Conservation (phyloP, 2,888 invertebrate species). For the Endotricha flammealis region DNA sequence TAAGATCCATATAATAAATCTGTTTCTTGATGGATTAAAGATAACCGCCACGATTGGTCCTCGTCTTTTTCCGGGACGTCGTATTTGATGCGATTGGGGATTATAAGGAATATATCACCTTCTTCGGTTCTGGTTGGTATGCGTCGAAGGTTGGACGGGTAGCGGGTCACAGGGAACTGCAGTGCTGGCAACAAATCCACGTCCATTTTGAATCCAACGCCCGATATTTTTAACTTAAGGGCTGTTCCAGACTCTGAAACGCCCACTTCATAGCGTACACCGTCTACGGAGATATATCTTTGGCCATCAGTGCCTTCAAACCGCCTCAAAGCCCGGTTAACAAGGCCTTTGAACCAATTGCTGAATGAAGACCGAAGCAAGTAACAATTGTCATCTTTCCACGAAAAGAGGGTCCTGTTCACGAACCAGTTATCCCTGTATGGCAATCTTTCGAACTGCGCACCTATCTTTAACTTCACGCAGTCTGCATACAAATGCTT, state of each 20-base stretch:
- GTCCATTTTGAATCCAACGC: conserved; percentile 46
- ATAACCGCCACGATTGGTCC: conserved; percentile 71
- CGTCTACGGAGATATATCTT: conserved; percentile 31
- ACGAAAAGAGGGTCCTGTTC: conserved; percentile 50
- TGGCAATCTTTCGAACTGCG: conserved; percentile 42
- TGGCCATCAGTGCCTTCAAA: conserved; percentile 20
- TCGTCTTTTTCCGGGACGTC: conserved; percentile 16
- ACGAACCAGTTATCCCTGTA: conserved; percentile 37
- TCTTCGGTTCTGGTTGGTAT: too few relatives aligned
- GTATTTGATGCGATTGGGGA: conserved; percentile 42
- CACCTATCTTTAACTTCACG: conserved; percentile 57
- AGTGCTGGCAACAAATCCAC: conserved; percentile 76
- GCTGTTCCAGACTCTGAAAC: conserved; percentile 71
- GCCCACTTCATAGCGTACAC: conserved; percentile 50
- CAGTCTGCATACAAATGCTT: conserved; percentile 59
- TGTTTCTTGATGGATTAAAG: conserved; percentile 74
- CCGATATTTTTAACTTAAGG: conserved; percentile 64
- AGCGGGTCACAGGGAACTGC: conserved; percentile 58
- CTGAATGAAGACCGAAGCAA: conserved; percentile 63
- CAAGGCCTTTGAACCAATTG: conserved; percentile 74
- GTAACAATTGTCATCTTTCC: conserved; percentile 57
- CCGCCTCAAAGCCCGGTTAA: conserved; percentile 53
- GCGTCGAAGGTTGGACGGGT: conserved; percentile 52
- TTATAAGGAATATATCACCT: conserved; percentile 2
- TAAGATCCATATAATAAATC: conserved; percentile 52